A percentile compares a stretch with the other conserved stretches of the same genome.
phyloP scores from a whole-genome alignment of 2,888 invertebrate genomes.

The Thelaira solivaga region DNA sequence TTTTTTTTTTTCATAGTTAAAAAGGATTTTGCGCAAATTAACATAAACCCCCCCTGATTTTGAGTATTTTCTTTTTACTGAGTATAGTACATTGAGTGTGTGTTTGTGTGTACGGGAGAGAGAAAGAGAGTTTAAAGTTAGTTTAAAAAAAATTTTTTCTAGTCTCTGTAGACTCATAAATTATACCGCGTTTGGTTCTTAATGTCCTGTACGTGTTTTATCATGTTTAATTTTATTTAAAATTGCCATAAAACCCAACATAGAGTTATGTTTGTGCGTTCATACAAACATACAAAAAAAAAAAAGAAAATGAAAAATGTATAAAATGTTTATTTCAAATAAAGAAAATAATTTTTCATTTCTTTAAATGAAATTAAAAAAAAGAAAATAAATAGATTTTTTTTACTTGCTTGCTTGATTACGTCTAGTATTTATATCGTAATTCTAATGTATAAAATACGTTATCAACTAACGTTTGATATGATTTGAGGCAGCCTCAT shows the following conservation, averaged over 20 bases:
- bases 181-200: slow-evolving; percentile 62
- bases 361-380: no score
- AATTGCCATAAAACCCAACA: slow-evolving; percentile 15
- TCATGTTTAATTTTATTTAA: slow-evolving; percentile 61
- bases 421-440: no score
- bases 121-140: no score
- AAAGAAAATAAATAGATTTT: no score
- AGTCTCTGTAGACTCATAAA: slow-evolving; percentile 62
- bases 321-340: slow-evolving; percentile 4
- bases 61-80: neutral
- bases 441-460: no score
- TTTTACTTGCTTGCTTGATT: no score
- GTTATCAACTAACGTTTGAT: no score
- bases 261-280: neutral
- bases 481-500: no score
- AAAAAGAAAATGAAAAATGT: slow-evolving; percentile 2
- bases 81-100: neutral
- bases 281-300: neutral
- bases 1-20: neutral
- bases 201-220: slow-evolving; percentile 63
- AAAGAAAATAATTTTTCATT: neutral
- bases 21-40: slow-evolving; percentile 27
- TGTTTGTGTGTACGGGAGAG: neutral
- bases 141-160: slow-evolving; percentile 32
- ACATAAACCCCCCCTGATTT: neutral